Base-by-base conservation (phyloP, 2,797 vertebrate species). In the Holocentrus rufus region DNA sequence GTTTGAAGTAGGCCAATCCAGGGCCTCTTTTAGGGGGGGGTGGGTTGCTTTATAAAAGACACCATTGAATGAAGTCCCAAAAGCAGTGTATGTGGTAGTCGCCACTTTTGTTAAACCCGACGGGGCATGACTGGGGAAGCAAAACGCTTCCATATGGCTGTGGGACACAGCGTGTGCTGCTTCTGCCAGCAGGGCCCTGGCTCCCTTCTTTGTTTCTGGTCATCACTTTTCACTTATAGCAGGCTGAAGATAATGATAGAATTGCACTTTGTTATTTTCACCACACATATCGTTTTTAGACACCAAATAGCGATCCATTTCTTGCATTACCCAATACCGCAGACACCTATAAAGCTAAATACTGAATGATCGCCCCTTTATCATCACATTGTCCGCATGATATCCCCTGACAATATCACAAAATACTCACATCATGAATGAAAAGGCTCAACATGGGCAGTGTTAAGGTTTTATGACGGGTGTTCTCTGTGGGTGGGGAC, bases 91-190 rank as follows among this genome's bases (percentile, higher is more conserved):
- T 90, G 89, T 87, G 88, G 91, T 90, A 86, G 90, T 89, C 85
- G 75, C 89, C 89, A 87, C 89, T 93, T 92, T 88, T 82, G 88
- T 88, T 92, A 82, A 91, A 87, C 67, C 88, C 81, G 82, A 91
- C 89, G 82, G 92, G 90, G 85, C 89, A 91, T 85, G 90, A 90
- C 91, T 84, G 87, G 84, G 74, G 83, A 89, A 82, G 88, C 82
- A 90, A 92, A 94, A 86, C 58, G 79, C 86, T 94, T 93, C 92
- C 92, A 93, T 91, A 93, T 93, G 93, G 84, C 77, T 78, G 79
- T 62, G 80, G 89, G 83, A 91, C 85, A 68, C 68, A 72, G 85
- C 72, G 79, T 60, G 88, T 89, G 86, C 87, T 70, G 89, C 81
- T 55, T 20, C 83, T 88, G 84, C 88, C 89, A 88, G 88, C 81